These are phyloP conservation scores for Oxyscelio sp. DNA, from an alignment of 2,888 invertebrate genomes.

Conservation along the genomic window DNA sequence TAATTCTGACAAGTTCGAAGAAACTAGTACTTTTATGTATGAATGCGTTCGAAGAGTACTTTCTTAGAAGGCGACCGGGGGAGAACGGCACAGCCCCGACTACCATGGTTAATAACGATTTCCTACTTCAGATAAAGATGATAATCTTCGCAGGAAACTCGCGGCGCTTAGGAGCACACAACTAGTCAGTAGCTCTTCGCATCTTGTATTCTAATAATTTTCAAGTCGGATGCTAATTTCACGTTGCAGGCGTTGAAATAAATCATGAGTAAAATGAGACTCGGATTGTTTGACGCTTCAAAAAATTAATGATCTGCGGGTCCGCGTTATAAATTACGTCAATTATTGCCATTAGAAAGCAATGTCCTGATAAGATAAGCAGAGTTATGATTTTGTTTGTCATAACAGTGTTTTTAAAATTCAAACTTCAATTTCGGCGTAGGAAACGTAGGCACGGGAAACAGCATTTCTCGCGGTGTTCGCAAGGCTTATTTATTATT, in stretches of 20 bases:
- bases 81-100: constrained; percentile 33
- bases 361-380: constrained; percentile 27
- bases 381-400: constrained; percentile 44
- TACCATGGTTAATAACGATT: constrained; percentile 65
- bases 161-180: constrained; percentile 21
- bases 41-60: constrained; percentile 51
- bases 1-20: constrained; percentile 54
- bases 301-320: constrained; percentile 35
- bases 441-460: constrained; percentile 16
- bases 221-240: constrained; percentile 40
- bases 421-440: background rate
- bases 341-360: constrained; percentile 38
- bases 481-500: constrained; percentile 47
- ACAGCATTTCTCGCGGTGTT: constrained; percentile 29
- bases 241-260: constrained; percentile 36
- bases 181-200: constrained; percentile 39
- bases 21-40: constrained; percentile 52
- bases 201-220: constrained; percentile 32
- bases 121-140: constrained; percentile 66
- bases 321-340: constrained; percentile 43
- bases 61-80: constrained; percentile 41
- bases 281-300: constrained; percentile 29
- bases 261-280: constrained; percentile 35
- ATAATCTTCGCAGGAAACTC: constrained; percentile 65
- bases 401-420: constrained; percentile 30